Base-by-base conservation (phyloP, 2,113 vertebrate species). In the Leptobrachium leishanense region DNA sequence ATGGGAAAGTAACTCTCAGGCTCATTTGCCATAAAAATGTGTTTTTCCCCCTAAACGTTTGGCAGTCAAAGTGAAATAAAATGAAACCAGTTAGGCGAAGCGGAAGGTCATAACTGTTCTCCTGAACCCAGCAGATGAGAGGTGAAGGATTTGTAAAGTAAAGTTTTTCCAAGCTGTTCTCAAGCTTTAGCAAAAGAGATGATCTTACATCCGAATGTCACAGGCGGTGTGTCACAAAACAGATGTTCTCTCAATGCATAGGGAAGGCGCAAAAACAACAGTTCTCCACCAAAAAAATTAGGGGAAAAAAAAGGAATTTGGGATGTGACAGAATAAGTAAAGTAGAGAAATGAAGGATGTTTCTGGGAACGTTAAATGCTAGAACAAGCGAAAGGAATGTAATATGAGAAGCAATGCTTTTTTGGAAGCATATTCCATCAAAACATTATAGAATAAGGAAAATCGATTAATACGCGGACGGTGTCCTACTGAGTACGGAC, bases 111-210 rank as follows among this genome's bases (percentile, higher is more conserved):
- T 50, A 74, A 46, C 71, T 72, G 71, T 81, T 81, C 78, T 81
- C 71, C 71, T 50, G 64, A 62, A 74, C 70, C 77, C 78, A 53
- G 72, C 72, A 74, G 71, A 81, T 81, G 71, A 62, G 70, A 68
- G 77, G 71, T 67, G 78, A 67, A 68, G 63, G 64, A 42, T 76
- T 76, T 66, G 63, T 46, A 76, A 75, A 20, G 43, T 76, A 53
- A 80, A 80, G 77, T 74, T 71, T 80, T 80, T 81, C 71, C 78
- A 81, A 81, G 78, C 78, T 81, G 78, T 81, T 81, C 64, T 59
- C 62, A 54, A 81, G 78, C 54, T 72, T 70, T 74, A 39, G 54
- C 50, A 54, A 1, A 50, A 59, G 74, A 43, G 1, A 83, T 65
- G 73, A 15, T 43, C 71, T 13, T 73, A 11, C 4, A 81, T 59